Evolutionary conservation across 2,113 vertebrate genomes (phyloP), one percentile per base, ranked within the genome.

Genomic region (Lamprotornis superbus): DNA sequence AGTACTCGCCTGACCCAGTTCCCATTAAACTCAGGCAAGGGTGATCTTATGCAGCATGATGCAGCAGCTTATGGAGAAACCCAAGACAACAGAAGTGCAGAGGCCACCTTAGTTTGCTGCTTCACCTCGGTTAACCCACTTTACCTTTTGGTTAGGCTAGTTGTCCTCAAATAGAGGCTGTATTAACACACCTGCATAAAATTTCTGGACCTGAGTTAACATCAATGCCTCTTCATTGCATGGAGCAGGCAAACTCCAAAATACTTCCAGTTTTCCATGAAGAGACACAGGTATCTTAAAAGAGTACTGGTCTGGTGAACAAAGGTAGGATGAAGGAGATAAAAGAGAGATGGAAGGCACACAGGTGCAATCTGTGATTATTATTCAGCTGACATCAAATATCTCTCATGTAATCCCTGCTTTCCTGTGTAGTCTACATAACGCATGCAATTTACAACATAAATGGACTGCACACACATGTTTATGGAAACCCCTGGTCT

Each of bases 391-490:
- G 60, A 87, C n/a, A 75, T 5, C 33, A 82, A 60, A 13, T 46
- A 50, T 20, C 30, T 50, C 12, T 56, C 33, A 27, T 7, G 5
- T 40, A 83, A 53, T 46, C 11, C 42, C 33, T 61, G 19, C 10
- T 70, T 53, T 81, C 14, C 44, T 61, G 15, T 8, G 23, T 9
- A 57, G 33, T n/a, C 55, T 52, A 28, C 4, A 3, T 14, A 57
- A 74, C 40, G 44, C 18, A 7, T 33, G 13, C 21, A 31, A n/a
- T 11, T 56, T 86, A 18, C 9, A 60, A 31, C 30, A 56, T 7
- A 81, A 30, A 39, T 76, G 12, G 35, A 37, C 12, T 27, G 3
- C 5, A 49, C 8, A 5, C 1, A 0, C 6, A 0, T 33, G 1
- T 35, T 10, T 47, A 8, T 63, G 25, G 8, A 68, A 83, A 31